Conservation (phyloP, 2,888 invertebrate genomes). For the Galerucella nymphaeae region DNA sequence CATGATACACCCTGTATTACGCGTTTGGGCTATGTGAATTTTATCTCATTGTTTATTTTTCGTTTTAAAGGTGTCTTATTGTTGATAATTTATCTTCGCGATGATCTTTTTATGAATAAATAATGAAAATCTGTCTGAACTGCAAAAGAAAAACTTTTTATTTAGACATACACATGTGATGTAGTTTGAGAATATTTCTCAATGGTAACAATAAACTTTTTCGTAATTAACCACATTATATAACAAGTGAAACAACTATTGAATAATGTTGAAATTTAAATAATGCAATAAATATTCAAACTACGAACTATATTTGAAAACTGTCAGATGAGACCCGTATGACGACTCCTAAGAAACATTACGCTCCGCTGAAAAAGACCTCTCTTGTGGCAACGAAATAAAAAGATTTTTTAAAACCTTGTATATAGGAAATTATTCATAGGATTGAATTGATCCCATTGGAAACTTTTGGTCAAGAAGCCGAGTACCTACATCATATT, state of each 20-base stretch:
- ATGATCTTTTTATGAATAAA: conserved; percentile 22
- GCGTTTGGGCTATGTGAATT: conserved; percentile 24
- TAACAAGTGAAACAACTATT: not conserved
- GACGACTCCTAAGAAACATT: too few species aligned
- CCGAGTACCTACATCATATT: too few species aligned
- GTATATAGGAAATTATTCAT: too few species aligned
- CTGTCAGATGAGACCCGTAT: too few species aligned
- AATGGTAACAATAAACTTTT: conserved; percentile 6
- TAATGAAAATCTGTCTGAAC: conserved; percentile 18
- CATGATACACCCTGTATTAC: too few species aligned
- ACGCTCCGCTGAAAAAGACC: too few species aligned
- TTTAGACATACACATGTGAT: not conserved
- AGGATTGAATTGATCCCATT: too few species aligned
- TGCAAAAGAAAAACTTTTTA: conserved; percentile 18
- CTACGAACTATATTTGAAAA: not conserved
- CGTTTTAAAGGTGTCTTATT: conserved; percentile 23
- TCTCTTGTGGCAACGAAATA: too few species aligned
- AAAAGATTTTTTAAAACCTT: too few species aligned
- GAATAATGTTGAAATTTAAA: conserved; percentile 2
- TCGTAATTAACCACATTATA: not conserved
- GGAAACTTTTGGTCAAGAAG: too few species aligned
- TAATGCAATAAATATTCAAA: not conserved
- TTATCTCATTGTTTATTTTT: conserved; percentile 17
- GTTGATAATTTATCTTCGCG: conserved; percentile 22
- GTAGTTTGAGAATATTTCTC: conserved; percentile 4